Base-by-base conservation (phyloP, 2,797 vertebrate species). In the Alauda arvensis region DNA sequence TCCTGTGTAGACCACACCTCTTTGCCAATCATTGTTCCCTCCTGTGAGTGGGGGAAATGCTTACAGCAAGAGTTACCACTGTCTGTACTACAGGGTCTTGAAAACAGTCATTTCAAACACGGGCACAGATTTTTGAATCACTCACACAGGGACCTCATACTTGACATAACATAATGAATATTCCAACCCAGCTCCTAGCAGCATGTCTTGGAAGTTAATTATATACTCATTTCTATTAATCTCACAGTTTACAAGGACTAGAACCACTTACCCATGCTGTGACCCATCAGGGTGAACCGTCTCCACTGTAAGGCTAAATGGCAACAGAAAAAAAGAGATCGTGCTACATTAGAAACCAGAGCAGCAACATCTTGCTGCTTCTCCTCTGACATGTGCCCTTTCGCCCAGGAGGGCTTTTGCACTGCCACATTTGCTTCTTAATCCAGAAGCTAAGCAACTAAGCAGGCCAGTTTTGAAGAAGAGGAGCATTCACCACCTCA, bases 221-320 rank as follows among this genome's bases (percentile, higher is more conserved):
- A 91, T 72, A 78, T 53, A 46, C 39, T 92, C 43, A 17, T 69
- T 80, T 86, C 53, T 46, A 42, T 20, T 21, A 74, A 83, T 72
- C 56, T 88, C 67, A 69, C 51, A 31, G 5, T 12, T 93, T 85
- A 91, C n/a, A 66, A 88, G 88, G 43, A 77, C 56, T 88, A 77
- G 61, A 89, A 59, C 75, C 45, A 96, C 98, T 99, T 97, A 99
- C 99, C 98, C 96, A 99, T 98, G 91, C 99, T 99, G 96, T 99
- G 99, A 89, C 97, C 98, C 77, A 99, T 95, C 92, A 99, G 95
- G 74, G 98, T 98, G 95, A 99, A 98, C n/a, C 53, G 97, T 83
- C 92, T 98, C 99, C 98, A 99, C 71, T 97, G 97, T 93, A 99
- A 97, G 92, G 97, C 99, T 99, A 97, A 69, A 94, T 90, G 76